These are phyloP conservation scores for Clostera curtula DNA, from an alignment of 2,888 invertebrate genomes.

Conservation along the genomic window DNA sequence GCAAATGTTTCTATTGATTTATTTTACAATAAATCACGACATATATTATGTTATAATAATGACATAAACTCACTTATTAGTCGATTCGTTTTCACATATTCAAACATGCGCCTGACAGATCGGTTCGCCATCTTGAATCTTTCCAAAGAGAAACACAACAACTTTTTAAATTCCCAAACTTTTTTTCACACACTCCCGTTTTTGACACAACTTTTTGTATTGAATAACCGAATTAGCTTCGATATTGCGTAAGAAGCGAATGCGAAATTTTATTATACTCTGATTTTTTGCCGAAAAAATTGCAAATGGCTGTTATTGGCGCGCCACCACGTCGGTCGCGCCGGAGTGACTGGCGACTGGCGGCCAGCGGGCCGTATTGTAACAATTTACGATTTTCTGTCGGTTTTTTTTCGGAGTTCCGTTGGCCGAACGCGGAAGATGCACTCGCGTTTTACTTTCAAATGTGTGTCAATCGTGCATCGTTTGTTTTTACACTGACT, in stretches of 20 bases:
- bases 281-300: conserved; percentile 1
- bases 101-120: conserved; percentile 34
- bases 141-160: too few relatives aligned
- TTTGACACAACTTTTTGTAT: too few relatives aligned
- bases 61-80: conserved; percentile 41
- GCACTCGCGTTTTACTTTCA: conserved; percentile 5
- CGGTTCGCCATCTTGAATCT: conserved; percentile 35
- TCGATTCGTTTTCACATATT: conserved; percentile 33
- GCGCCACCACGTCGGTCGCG: conserved; percentile 44
- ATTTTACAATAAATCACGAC: conserved; percentile 13
- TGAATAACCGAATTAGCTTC: too few relatives aligned
- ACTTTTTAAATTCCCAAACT: too few relatives aligned
- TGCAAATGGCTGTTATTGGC: conserved; percentile 6
- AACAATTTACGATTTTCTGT: conserved; percentile 27
- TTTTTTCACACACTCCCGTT: too few relatives aligned
- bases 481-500: too few relatives aligned
- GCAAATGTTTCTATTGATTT: too few relatives aligned
- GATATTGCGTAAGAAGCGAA: too few relatives aligned
- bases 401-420: conserved; percentile 27
- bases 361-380: conserved; percentile 17
- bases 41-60: conserved; percentile 7
- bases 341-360: conserved; percentile 40
- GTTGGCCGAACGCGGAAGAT: conserved; percentile 10
- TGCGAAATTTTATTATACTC: not conserved
- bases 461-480: conserved; percentile 1